phyloP scores from a whole-genome alignment of 2,888 invertebrate genomes.

The Zootermopsis nevadensis region DNA sequence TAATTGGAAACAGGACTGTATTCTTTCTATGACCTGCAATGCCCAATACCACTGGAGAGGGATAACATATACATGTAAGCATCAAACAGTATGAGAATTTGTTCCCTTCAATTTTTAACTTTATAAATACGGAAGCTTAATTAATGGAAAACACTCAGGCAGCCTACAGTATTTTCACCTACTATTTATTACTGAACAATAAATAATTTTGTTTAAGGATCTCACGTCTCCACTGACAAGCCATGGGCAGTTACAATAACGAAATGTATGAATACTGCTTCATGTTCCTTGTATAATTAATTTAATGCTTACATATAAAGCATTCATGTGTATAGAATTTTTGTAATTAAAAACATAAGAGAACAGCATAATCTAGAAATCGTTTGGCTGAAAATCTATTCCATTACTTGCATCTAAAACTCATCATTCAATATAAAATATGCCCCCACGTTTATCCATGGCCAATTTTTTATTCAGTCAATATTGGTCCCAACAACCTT shows the following conservation, averaged over 20 bases:
- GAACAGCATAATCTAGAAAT: neutral
- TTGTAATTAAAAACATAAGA: neutral
- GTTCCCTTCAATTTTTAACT: neutral
- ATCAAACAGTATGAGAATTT: neutral
- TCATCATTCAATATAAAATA: neutral
- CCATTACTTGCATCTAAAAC: neutral
- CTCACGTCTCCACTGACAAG: no score
- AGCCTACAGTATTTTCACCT: no score
- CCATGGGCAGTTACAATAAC: no score
- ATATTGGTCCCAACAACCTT: neutral
- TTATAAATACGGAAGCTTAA: no score
- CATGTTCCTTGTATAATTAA: neutral
- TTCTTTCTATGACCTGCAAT: no score
- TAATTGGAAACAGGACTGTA: no score
- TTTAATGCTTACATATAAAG: constrained; percentile 8
- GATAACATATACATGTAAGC: neutral
- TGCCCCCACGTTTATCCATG: neutral
- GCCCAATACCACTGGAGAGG: neutral
- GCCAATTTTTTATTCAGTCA: neutral
- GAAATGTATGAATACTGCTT: no score
- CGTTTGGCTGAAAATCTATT: constrained; percentile 3
- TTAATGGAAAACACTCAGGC: no score
- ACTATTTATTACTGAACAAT: no score
- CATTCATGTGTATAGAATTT: neutral
- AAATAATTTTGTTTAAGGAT: no score